These are phyloP conservation scores for Drosophila teissieri DNA, from an alignment of 1,140 invertebrate genomes.

Conservation along the genomic window DNA sequence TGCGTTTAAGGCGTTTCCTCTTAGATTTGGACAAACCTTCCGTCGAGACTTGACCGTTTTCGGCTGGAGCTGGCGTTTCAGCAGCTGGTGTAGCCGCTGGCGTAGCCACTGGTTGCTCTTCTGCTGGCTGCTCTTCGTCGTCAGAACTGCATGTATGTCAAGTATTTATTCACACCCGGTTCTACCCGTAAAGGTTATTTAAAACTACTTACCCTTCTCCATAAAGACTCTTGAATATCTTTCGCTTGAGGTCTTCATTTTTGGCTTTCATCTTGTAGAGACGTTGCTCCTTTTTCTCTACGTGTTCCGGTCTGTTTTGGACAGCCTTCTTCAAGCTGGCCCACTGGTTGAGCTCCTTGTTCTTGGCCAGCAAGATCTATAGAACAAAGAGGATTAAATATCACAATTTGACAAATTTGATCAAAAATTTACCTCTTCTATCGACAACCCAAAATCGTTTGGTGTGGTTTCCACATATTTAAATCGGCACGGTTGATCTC, in stretches of 20 bases:
- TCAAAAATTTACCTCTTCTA: conserved; percentile 90
- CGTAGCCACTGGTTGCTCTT: neutral
- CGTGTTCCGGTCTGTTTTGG: conserved; percentile 90
- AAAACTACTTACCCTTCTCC: conserved; percentile 84
- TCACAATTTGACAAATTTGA: too few relatives aligned
- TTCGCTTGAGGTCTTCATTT: conserved; percentile 91
- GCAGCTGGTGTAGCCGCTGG: neutral
- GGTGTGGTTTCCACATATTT: conserved; percentile 95
- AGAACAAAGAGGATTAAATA: neutral
- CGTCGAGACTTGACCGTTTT: conserved; percentile 4
- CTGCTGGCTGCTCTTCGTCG: conserved; percentile 59
- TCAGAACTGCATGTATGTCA: conserved; percentile 73
- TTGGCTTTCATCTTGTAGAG: conserved; percentile 90
- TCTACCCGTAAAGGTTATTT: neutral
- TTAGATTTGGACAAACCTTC: conserved; percentile 65
- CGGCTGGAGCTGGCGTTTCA: conserved; percentile 1
- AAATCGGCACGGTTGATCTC: conserved; percentile 95
- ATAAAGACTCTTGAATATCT: conserved; percentile 94
- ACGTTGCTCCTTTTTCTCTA: conserved; percentile 92
- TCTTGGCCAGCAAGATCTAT: conserved; percentile 92
- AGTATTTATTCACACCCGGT: neutral
- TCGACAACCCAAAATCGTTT: conserved; percentile 95
- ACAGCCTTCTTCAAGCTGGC: conserved; percentile 95
- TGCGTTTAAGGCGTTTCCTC: conserved; percentile 64
- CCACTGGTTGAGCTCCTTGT: conserved; percentile 97